These are phyloP conservation scores for Chymomyza fuscimana DNA, from an alignment of 2,888 invertebrate species.

Conservation along the genomic window DNA sequence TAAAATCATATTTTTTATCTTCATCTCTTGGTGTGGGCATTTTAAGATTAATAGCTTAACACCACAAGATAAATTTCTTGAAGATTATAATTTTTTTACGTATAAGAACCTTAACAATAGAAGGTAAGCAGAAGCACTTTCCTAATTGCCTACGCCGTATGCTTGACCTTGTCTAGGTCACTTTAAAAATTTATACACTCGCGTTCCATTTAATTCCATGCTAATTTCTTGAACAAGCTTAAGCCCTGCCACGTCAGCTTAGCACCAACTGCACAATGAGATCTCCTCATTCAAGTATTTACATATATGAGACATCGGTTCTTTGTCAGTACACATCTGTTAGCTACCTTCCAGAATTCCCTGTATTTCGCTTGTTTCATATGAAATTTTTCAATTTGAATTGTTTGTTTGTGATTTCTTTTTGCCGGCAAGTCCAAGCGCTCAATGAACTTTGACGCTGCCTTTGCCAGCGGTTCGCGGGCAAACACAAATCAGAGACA, in stretches of 20 bases:
- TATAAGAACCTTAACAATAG: too few species aligned
- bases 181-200: conserved; percentile 13
- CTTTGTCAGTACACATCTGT: background rate
- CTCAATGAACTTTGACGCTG: conserved; percentile 17
- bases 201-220: conserved; percentile 40
- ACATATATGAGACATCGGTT: background rate
- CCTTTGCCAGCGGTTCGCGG: conserved; percentile 38
- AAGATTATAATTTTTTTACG: background rate
- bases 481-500: conserved; percentile 32
- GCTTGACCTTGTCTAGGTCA: conserved; percentile 1
- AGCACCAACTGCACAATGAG: conserved; percentile 57
- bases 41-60: too few species aligned
- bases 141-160: background rate
- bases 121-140: too few species aligned
- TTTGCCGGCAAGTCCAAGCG: conserved; percentile 7
- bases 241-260: conserved; percentile 54
- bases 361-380: background rate
- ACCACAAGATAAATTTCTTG: background rate
- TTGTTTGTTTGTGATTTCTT: conserved; percentile 8
- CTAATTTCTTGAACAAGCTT: conserved; percentile 67
- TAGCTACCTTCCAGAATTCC: background rate
- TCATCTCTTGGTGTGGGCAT: too few species aligned
- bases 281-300: background rate
- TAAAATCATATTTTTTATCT: too few species aligned
- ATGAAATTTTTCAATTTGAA: background rate